A percentile compares a stretch with the other conserved stretches of the same genome.
Conservation (phyloP, 2,113 vertebrate genomes). For the Crotophaga sulcirostris region DNA sequence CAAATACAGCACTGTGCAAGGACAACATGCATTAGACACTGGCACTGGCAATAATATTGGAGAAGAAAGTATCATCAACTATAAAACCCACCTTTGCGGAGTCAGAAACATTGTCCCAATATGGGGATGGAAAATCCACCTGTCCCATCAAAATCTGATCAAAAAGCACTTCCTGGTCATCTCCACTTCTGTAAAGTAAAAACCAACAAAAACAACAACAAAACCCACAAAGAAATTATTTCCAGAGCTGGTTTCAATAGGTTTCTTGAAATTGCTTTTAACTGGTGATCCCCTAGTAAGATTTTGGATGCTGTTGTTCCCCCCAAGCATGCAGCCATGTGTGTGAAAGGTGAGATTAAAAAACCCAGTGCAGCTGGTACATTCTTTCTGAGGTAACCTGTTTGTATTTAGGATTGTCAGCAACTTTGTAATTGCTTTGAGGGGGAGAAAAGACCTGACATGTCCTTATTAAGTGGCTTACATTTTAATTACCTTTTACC, state of each 20-base stretch:
- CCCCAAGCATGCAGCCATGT: neutral
- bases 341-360: neutral
- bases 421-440: neutral
- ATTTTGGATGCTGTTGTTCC: neutral
- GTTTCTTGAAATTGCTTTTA: neutral
- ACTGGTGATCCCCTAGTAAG: neutral
- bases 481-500: slow-evolving; percentile 15
- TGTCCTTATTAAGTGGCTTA: neutral
- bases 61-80: neutral
- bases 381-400: neutral
- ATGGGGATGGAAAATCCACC: slow-evolving; percentile 91
- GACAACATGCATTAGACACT: neutral
- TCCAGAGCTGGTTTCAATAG: neutral
- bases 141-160: slow-evolving; percentile 92
- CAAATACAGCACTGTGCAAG: neutral
- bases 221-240: slow-evolving; percentile 4
- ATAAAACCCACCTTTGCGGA: slow-evolving; percentile 85
- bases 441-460: neutral
- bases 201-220: neutral
- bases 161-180: slow-evolving; percentile 93
- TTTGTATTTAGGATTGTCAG: neutral
- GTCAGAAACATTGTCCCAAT: slow-evolving; percentile 94
- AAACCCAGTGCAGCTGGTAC: neutral
- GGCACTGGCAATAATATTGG: neutral
- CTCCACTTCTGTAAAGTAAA: slow-evolving; percentile 78